These are phyloP conservation scores for Heliornis fulica DNA, from an alignment of 2,113 vertebrate genomes.

Conservation along the genomic window DNA sequence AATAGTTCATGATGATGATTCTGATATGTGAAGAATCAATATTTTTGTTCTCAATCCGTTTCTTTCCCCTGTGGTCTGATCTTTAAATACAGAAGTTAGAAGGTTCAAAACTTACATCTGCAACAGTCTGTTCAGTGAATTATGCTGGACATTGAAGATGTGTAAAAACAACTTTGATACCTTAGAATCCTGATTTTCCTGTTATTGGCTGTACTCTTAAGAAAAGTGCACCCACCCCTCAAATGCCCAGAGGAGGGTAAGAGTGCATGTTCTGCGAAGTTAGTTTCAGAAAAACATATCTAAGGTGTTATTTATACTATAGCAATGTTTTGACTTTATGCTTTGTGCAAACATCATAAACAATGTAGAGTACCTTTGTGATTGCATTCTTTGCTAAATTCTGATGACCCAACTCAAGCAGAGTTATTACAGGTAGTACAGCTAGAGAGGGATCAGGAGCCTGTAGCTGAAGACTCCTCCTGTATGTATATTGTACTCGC, in stretches of 20 bases:
- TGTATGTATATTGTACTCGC: background rate
- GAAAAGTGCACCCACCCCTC: background rate
- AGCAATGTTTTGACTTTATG: background rate
- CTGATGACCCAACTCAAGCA: background rate
- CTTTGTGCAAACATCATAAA: background rate
- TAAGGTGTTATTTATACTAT: background rate
- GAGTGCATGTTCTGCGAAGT: background rate
- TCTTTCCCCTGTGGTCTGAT: background rate
- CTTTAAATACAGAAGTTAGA: constrained; percentile 23
- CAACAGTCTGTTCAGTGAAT: background rate
- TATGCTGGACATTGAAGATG: background rate
- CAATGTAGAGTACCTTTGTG: background rate
- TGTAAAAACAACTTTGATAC: background rate
- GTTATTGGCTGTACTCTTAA: background rate
- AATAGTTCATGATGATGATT: constrained; percentile 38
- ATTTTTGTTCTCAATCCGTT: constrained; percentile 51
- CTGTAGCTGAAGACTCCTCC: background rate
- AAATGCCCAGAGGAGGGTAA: background rate
- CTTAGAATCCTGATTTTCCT: background rate
- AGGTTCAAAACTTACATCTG: background rate
- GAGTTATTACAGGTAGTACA: background rate
- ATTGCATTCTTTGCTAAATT: background rate
- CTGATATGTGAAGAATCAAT: constrained; percentile 45
- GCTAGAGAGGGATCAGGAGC: background rate
- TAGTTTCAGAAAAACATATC: background rate